A percentile compares a stretch with the other conserved stretches of the same genome.
Conservation (phyloP, 1,140 invertebrate genomes). For the Drosophila serrata region DNA sequence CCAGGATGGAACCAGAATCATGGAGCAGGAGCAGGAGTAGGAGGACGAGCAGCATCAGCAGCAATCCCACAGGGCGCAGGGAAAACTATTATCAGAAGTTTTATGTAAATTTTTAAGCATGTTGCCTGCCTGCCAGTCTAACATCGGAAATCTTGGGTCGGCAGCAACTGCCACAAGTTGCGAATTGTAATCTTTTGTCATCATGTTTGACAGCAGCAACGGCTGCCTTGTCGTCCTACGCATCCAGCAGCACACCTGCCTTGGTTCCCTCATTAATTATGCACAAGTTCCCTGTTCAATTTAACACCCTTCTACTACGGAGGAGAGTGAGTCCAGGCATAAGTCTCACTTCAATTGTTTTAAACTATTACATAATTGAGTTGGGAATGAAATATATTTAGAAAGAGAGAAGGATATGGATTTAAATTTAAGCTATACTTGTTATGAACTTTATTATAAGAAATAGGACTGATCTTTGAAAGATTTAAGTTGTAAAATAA, state of each 20-base stretch:
- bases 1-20: conserved; percentile 1
- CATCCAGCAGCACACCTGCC: conserved; percentile 70
- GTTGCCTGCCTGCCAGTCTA: conserved; percentile 56
- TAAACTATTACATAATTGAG: conserved; percentile 36
- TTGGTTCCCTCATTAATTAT: conserved; percentile 81
- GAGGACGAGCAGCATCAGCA: conserved; percentile 7
- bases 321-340: conserved; percentile 1
- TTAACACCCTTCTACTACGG: conserved; percentile 26
- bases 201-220: conserved; percentile 79
- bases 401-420: background rate
- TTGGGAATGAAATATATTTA: background rate
- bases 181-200: conserved; percentile 80
- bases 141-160: conserved; percentile 53
- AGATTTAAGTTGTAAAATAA: background rate
- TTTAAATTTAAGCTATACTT: background rate
- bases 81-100: conserved; percentile 82
- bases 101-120: conserved; percentile 83
- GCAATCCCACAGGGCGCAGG: conserved; percentile 69
- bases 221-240: conserved; percentile 69
- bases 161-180: conserved; percentile 59
- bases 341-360: conserved; percentile 22
- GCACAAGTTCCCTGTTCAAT: conserved; percentile 62
- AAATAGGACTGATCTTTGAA: no score
- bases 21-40: background rate
- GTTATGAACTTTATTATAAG: background rate